Base-by-base conservation (phyloP, 2,797 vertebrate species). In the Nyctalus aviator region DNA sequence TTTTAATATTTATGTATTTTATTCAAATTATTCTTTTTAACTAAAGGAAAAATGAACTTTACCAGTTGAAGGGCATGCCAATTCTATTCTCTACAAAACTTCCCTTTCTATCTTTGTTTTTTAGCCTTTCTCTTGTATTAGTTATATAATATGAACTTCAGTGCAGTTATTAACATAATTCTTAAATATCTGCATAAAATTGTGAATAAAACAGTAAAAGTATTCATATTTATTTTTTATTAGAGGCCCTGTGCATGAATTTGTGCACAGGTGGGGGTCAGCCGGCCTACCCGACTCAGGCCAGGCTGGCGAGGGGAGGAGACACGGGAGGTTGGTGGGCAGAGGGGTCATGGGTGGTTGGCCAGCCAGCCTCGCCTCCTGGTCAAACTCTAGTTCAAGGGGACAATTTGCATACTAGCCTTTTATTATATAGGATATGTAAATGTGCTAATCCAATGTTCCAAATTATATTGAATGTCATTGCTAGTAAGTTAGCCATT, bases 1-100 rank as follows among this genome's bases (percentile, higher is more conserved):
- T 93, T 98, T 97, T 89, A 95, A 96, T 95, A 96, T 96, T 89
- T 96, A 97, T 96, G 84, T 93, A 89, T 95, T 96, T 96, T 96
- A 96, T 95, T 96, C 90, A 96, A 97, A 96, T 95, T 55, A 48
- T 92, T 72, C 76, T 94, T 96, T 96, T 96, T 96, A 97, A 96
- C 86, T 94, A 95, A 96, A 95, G 55, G 15, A 95, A 95, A 97
- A 95, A 94, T 86, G 92, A 97, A 84, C 92, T 91, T 88, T 95
- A 89, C 92, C 68, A 93, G 55, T 91, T 96, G 92, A 96, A 96
- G 93, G 96, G 69, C 84, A 95, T 76, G 73, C 84, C 76, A 90
- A 69, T 94, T 95, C 81, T 94, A 90, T 94, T 96, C 71, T 79
- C 64, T 73, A 48, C 88, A 93, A 92, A 96, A 84, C 78, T 79